Conservation (phyloP, 2,113 vertebrate species). For the Callocephalon fimbriatum region DNA sequence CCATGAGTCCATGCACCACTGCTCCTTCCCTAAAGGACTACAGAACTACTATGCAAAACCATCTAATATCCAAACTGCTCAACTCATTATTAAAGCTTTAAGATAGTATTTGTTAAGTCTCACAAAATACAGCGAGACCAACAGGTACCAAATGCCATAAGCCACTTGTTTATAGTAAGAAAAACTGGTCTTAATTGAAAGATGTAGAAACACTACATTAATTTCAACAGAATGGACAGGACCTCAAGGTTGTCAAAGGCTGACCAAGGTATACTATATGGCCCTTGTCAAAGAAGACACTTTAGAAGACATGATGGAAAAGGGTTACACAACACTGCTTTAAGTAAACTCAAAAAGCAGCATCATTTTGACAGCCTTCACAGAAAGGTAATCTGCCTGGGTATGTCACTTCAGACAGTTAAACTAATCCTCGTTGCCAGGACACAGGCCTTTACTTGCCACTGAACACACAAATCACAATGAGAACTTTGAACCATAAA, state of each 20-base stretch:
- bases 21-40: not conserved
- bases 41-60: not conserved
- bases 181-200: not conserved
- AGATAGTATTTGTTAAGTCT: not conserved
- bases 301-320: not conserved
- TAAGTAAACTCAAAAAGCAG: not conserved
- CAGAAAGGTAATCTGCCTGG: not conserved
- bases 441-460: not conserved
- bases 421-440: not conserved
- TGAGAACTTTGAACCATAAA: not conserved
- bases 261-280: fast-evolving
- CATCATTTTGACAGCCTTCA: not conserved
- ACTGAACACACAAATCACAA: not conserved
- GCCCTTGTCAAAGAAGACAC: not conserved
- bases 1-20: too few relatives aligned
- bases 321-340: not conserved
- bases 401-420: not conserved
- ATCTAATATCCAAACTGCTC: not conserved
- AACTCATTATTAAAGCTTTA: not conserved
- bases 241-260: not conserved
- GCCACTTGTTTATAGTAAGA: not conserved
- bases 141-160: not conserved
- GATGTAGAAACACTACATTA: not conserved
- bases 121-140: not conserved
- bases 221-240: not conserved